A percentile compares a stretch with the other conserved stretches of the same genome.
These are phyloP conservation scores for Nesometra sesokonis DNA, from an alignment of 35 echinoderm and acorn worm genomes.

Conservation along the genomic window DNA sequence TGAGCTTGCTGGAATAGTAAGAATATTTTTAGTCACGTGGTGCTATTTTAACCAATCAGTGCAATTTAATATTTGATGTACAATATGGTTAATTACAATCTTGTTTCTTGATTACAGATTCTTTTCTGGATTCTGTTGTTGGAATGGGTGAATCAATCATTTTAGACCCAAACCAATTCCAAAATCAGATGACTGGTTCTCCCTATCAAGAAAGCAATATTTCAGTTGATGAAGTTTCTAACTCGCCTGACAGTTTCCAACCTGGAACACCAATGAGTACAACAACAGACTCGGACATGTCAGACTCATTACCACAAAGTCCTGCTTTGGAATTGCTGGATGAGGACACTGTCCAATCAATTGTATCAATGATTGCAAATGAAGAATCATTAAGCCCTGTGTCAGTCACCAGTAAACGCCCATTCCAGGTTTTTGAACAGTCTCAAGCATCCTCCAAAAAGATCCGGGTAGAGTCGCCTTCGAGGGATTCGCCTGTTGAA, in stretches of 20 bases:
- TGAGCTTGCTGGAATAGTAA: no score
- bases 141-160: background rate
- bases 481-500: background rate
- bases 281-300: background rate
- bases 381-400: background rate
- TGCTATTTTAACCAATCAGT: no score
- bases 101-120: background rate
- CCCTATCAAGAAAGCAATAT: background rate
- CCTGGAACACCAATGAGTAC: background rate
- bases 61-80: no score
- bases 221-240: background rate
- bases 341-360: background rate
- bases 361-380: background rate
- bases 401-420: background rate
- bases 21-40: no score
- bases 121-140: background rate
- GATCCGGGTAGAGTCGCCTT: background rate
- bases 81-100: no score
- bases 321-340: background rate
- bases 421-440: background rate
- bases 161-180: background rate
- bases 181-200: background rate
- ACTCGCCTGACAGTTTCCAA: background rate
- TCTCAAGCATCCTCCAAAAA: background rate
- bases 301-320: background rate